A percentile compares a stretch with the other conserved stretches of the same genome.
These are phyloP conservation scores for Cyrtorhinus lividipennis DNA, from an alignment of 1,140 invertebrate genomes.

Conservation along the genomic window DNA sequence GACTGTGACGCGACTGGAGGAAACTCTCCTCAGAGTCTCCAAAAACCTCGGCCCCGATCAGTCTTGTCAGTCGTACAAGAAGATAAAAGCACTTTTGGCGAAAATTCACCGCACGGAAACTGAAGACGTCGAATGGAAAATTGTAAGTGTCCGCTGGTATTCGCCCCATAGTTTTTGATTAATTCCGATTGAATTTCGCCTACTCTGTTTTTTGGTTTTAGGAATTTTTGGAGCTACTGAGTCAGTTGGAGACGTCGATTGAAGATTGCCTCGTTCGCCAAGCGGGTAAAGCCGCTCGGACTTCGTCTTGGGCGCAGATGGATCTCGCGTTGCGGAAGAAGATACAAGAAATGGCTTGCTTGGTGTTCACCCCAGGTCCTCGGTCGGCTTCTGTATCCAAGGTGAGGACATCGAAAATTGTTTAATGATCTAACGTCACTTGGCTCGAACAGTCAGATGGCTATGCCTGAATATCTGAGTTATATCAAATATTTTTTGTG, in stretches of 20 bases:
- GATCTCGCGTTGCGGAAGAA: slow-evolving; percentile 41
- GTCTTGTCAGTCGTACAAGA: slow-evolving; percentile 49
- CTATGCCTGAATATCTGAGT: not conserved
- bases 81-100: slow-evolving; percentile 33
- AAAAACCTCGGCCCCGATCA: slow-evolving; percentile 49
- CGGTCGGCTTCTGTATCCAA: slow-evolving; percentile 21
- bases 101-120: slow-evolving; percentile 28
- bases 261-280: slow-evolving; percentile 47
- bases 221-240: slow-evolving; percentile 34
- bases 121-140: slow-evolving; percentile 30
- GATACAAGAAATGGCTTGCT: slow-evolving; percentile 42
- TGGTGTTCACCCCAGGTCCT: slow-evolving; percentile 35
- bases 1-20: slow-evolving; percentile 49
- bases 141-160: slow-evolving; percentile 25
- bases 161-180: not conserved
- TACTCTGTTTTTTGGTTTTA: slow-evolving; percentile 7
- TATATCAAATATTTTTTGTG: not conserved
- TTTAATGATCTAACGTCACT: too few species aligned
- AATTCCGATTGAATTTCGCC: not conserved
- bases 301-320: slow-evolving; percentile 46
- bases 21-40: slow-evolving; percentile 45
- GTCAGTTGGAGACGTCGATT: slow-evolving; percentile 34
- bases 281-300: slow-evolving; percentile 42
- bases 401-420: not conserved
- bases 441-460: not conserved